Base-by-base conservation (phyloP, 2,113 vertebrate genomes). In the Gallinago jamesoni region DNA sequence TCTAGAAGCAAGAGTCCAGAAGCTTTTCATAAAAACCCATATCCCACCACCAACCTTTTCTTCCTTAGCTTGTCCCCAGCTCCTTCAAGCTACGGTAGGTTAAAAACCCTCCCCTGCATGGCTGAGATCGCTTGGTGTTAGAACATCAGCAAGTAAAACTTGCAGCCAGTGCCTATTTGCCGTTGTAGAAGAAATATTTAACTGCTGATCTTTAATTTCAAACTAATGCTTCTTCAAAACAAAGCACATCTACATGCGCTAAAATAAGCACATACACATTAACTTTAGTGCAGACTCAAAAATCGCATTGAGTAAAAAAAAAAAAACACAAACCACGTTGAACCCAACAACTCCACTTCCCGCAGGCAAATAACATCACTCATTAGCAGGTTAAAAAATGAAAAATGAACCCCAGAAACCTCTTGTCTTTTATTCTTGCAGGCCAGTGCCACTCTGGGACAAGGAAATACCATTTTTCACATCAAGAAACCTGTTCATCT, bases 211-310 rank as follows among this genome's bases (percentile, higher is more conserved):
- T 91, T 94, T 79, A 91, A 95, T 86, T 84, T 87, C 84, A 95
- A 97, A 87, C 73, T 82, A 94, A 94, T 85, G 77, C 82, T 62
- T 95, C n/a, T 94, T 64, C 72, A 94, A 97, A 96, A 90, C 77
- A 94, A 89, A 89, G 28, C 56, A 88, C 75, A 93, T 83, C 45
- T 89, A 82, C 45, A 93, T 80, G 83, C 59, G 85, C 66, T 75
- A 90, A 90, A 84, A 75, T 74, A 80, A 87, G 73, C 67, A 86
- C 56, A 60, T 55, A 78, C 24, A 53, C 47, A 74, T 48, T 53
- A 77, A 64, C 69, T 30, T 14, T 5, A 79, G 57, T 11, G 55
- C 21, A 64, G 47, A 35, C 56, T 78, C 50, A 14, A 41, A 93
- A 75, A 18, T 27, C 27, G 64, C 33, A 68, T 62, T 72, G 68